Evolutionary conservation across 1,140 invertebrate species (phyloP).

Genomic region (Cydia fagiglandana): DNA sequence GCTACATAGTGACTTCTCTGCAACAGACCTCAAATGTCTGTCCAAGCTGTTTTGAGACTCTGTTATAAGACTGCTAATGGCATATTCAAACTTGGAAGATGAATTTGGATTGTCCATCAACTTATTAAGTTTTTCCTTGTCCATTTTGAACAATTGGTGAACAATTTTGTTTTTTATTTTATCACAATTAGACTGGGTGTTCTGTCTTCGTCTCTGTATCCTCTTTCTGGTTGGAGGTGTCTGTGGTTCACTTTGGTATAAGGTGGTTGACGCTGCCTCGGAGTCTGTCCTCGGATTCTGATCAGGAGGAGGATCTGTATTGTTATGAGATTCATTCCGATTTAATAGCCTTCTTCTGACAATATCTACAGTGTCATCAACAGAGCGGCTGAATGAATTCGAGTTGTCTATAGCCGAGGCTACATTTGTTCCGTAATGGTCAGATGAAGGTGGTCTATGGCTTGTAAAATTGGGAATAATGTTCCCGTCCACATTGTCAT

Average conservation of each 20-base stretch:
- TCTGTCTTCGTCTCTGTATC: slow-evolving; percentile 49
- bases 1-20: slow-evolving; percentile 67
- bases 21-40: slow-evolving; percentile 65
- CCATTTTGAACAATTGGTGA: slow-evolving; percentile 73
- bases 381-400: slow-evolving; percentile 62
- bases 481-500: slow-evolving; percentile 40
- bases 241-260: slow-evolving; percentile 22
- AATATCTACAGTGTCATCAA: slow-evolving; percentile 73
- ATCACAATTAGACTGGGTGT: slow-evolving; percentile 60
- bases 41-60: slow-evolving; percentile 74
- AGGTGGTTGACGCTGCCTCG: neutral
- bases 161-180: slow-evolving; percentile 76
- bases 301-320: neutral
- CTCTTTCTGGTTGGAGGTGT: slow-evolving; percentile 46
- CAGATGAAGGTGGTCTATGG: slow-evolving; percentile 69
- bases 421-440: slow-evolving; percentile 65
- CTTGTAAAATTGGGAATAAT: slow-evolving; percentile 50
- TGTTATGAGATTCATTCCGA: slow-evolving; percentile 46
- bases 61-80: slow-evolving; percentile 70
- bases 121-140: slow-evolving; percentile 72
- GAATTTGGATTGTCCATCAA: slow-evolving; percentile 72
- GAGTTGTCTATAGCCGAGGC: slow-evolving; percentile 58
- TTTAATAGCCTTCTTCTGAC: slow-evolving; percentile 61
- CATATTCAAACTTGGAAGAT: slow-evolving; percentile 74
- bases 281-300: neutral